Base-by-base conservation (phyloP, 2,888 invertebrate species). In the Ornithoptera alexandrae region DNA sequence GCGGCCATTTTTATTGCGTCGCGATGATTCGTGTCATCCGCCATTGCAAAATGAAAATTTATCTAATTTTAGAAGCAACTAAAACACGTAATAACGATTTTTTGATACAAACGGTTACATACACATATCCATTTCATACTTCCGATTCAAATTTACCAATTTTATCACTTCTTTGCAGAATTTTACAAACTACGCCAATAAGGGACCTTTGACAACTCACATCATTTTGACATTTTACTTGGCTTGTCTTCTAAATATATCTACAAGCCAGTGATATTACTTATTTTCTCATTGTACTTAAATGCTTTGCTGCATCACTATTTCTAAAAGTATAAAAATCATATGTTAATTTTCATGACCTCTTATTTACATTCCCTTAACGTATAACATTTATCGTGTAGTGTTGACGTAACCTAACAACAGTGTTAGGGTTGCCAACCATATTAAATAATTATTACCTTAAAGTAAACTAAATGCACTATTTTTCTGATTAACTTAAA, bases 1-100 rank as follows among this genome's bases (percentile, higher is more conserved):
- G 90, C 92, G 92, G 92, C 92, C 92, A 92, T 92, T 87, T 92
- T 92, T 91, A 92, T 92, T 92, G 90, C 91, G 91, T 90, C 89
- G 89, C 86, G 91, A 89, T 88, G 90, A 88, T 89, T 92, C 91
- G 91, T 92, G 92, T 91, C 92, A 92, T 90, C 92, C 92, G 92
- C 92, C 92, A 92, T 92, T 92, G 89, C 82, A 86, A 86, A 85
- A 83, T 81, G 74, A 81, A 85, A 88, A 88, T 81, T 78, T 82
- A 82, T 78, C 74, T 79, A 78, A 78, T 82, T 83, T 71, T 80
- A 81, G 78, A 78, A 79, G 78, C 78, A 81, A 82, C 75, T 81
- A 79, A 71, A 80, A 78, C 90, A 87, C 90, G 82, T 76, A 71
- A 80, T 79, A 81, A 77, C 74, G 73, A 80, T 76, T 79, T 59